Evolutionary conservation across 2,888 invertebrate species (phyloP).

Genomic region (Coelogynopora nodosa): DNA sequence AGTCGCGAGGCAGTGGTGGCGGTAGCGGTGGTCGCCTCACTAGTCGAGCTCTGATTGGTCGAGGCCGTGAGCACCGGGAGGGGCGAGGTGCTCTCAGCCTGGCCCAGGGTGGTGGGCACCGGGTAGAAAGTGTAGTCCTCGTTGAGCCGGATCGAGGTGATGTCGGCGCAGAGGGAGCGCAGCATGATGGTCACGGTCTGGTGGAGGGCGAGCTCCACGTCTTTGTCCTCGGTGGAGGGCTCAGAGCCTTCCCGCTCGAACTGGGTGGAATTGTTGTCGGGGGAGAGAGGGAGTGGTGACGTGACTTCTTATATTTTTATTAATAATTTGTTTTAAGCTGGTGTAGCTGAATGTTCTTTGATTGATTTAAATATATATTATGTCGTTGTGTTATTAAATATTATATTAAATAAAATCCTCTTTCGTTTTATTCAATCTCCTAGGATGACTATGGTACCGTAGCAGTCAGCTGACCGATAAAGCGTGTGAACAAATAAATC

Average conservation of each 20-base stretch:
- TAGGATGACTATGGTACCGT: too few relatives aligned
- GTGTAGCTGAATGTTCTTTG: too few relatives aligned
- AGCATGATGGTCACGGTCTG: neutral
- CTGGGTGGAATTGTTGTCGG: too few relatives aligned
- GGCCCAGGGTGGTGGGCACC: neutral
- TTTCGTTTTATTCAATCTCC: too few relatives aligned
- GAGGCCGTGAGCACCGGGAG: neutral
- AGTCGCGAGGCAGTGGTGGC: neutral
- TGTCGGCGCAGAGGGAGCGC: neutral
- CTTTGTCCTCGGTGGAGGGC: neutral
- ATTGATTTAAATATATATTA: too few relatives aligned
- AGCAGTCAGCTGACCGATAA: too few relatives aligned
- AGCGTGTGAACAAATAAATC: too few relatives aligned
- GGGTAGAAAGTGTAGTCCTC: conserved; percentile 24
- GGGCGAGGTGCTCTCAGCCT: neutral
- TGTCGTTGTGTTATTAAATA: too few relatives aligned
- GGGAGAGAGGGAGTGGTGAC: too few relatives aligned
- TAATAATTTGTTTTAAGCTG: too few relatives aligned
- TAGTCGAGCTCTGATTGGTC: neutral
- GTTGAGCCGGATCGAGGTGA: neutral
- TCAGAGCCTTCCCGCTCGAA: neutral
- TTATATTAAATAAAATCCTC: too few relatives aligned
- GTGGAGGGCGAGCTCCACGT: neutral
- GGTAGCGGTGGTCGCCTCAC: neutral
- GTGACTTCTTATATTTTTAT: too few relatives aligned